Conservation (phyloP, 2,797 vertebrate species). For the Neopelma chrysocephalum region DNA sequence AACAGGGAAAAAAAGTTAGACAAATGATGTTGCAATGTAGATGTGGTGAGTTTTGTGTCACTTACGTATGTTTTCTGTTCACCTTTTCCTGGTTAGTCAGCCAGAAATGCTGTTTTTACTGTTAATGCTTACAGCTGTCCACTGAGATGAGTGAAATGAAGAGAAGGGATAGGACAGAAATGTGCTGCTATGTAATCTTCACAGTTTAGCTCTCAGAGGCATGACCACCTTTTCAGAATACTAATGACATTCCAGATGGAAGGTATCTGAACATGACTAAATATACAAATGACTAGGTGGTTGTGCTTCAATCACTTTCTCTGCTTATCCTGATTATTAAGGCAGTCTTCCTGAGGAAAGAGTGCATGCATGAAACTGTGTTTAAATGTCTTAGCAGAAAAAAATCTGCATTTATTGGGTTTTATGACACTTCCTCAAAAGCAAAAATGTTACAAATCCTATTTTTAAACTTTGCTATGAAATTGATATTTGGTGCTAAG, state of each 20-base stretch:
- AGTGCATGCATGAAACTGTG: background rate
- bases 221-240: background rate
- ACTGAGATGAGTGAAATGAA: background rate
- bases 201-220: background rate
- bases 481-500: background rate
- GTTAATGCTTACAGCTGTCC: background rate
- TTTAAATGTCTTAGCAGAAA: background rate
- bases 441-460: background rate
- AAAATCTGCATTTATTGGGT: fast-evolving
- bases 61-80: background rate
- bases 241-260: background rate
- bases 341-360: background rate
- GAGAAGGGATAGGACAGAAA: background rate
- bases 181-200: background rate
- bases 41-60: background rate
- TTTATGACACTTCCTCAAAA: background rate
- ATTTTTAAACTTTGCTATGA: background rate
- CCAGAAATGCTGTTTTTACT: background rate
- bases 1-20: background rate
- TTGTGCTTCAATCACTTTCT: background rate
- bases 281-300: background rate
- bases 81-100: background rate
- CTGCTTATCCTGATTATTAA: background rate
- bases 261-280: background rate
- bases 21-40: background rate